Conservation (phyloP, 2,797 vertebrate genomes). For the Lates japonicus region DNA sequence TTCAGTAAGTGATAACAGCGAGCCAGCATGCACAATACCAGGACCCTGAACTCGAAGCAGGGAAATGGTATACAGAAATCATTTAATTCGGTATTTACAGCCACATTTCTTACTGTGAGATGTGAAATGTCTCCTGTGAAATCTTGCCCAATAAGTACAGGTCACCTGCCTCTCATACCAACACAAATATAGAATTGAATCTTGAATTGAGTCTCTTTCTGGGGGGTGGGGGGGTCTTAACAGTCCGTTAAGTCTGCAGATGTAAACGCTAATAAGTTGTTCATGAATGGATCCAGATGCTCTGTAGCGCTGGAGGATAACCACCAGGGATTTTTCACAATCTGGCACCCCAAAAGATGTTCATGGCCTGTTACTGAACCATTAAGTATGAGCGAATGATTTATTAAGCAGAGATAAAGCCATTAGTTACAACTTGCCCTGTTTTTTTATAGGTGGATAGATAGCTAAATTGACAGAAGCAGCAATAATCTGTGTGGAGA, state of each 20-base stretch:
- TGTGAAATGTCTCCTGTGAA: background rate
- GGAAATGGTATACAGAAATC: background rate
- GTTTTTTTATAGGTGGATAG: background rate
- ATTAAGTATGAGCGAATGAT: background rate
- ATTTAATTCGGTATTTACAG: conserved; percentile 1
- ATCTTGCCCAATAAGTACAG: background rate
- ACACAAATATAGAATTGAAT: conserved; percentile 1
- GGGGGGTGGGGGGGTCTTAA: background rate
- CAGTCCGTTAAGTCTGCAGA: conserved; percentile 10
- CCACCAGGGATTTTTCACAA: conserved; percentile 4
- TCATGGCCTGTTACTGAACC: background rate
- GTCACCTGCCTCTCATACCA: background rate
- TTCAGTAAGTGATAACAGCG: background rate
- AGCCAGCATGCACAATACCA: background rate
- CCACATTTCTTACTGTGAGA: background rate
- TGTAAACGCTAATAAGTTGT: background rate
- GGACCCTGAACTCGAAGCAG: background rate
- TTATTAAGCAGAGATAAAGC: conserved; percentile 6
- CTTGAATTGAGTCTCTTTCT: background rate
- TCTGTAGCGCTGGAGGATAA: background rate
- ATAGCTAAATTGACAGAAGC: background rate
- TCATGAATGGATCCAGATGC: conserved; percentile 18
- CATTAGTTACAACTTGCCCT: background rate
- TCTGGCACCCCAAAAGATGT: conserved; percentile 1
- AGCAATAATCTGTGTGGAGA: background rate